Base-by-base conservation (phyloP, 2,797 vertebrate genomes). In the Phrynocephalus forsythii region DNA sequence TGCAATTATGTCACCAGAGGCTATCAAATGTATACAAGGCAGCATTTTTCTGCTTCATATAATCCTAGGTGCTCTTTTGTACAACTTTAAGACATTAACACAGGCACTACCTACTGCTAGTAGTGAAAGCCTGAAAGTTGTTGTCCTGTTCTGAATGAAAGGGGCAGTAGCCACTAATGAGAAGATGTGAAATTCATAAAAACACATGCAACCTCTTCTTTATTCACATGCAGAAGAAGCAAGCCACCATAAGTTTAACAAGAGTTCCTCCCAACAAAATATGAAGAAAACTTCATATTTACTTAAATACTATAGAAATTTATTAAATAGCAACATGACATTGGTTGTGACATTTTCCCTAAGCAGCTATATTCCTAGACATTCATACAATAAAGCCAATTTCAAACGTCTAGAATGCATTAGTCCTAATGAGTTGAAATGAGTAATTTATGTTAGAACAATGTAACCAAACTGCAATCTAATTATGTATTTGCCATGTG, bases 1-100 rank as follows among this genome's bases (percentile, higher is more conserved):
- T 79, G 56, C 86, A 75, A 85, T 84, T 80, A 88, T 33, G 28
- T 11, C n/a, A 9, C 50, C 60, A 33, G 66, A 75, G 50, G 20
- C 76, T 80, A 52, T 67, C 28, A 83, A 66, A 72, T 78, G 71
- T 67, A 33, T 72, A 6, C 6, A 71, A 9, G 20, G 30, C n/a
- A 66, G 69, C 72, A 30, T 73, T 76, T 24, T 86, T 83, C 28
- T 56, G 5, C 10, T 15, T 56, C 52, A 50, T 63, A 87, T 60
- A 78, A 20, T 26, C 33, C 56, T 3, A 67, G n/a, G 75, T 30
- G 13, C 38, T 81, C n/a, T 44, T 11, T 73, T 77, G 76, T 20
- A 82, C 13, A 68, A 69, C 44, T 5, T 44, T 44, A 44, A 44
- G 38, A 44, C 38, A 44, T 63, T 63, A 63, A 20, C 60, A 63